These are phyloP conservation scores for Tipula confusa DNA, from an alignment of 2,888 invertebrate genomes.

Conservation along the genomic window DNA sequence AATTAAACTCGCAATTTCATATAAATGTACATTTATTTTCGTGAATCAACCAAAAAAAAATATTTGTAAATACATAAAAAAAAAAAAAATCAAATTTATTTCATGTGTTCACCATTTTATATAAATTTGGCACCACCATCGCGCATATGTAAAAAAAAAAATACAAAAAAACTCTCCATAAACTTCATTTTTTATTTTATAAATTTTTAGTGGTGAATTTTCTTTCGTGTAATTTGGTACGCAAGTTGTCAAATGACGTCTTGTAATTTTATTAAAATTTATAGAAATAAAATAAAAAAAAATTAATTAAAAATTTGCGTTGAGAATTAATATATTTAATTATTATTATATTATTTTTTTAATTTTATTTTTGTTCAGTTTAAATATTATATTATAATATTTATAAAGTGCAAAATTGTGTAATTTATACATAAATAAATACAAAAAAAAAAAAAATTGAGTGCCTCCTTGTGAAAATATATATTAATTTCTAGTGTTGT, in stretches of 20 bases:
- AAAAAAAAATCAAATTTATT: neutral
- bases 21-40: neutral
- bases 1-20: neutral
- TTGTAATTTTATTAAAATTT: neutral
- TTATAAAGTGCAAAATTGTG: neutral
- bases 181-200: neutral
- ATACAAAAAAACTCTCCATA: conserved; percentile 4
- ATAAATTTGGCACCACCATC: neutral
- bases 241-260: conserved; percentile 20
- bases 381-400: too few species aligned
- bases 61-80: conserved; percentile 1
- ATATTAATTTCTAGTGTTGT: neutral
- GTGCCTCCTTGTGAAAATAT: conserved; percentile 1
- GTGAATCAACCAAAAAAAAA: neutral
- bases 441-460: neutral
- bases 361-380: neutral
- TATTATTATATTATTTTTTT: conserved; percentile 14
- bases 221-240: conserved; percentile 20
- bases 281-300: conserved; percentile 4
- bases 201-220: neutral
- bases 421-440: neutral
- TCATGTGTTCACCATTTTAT: neutral
- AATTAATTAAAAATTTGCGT: neutral
- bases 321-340: neutral
- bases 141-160: neutral